Evolutionary conservation across 2,888 invertebrate genomes (phyloP).

Genomic region (Vandiemenella viatica): DNA sequence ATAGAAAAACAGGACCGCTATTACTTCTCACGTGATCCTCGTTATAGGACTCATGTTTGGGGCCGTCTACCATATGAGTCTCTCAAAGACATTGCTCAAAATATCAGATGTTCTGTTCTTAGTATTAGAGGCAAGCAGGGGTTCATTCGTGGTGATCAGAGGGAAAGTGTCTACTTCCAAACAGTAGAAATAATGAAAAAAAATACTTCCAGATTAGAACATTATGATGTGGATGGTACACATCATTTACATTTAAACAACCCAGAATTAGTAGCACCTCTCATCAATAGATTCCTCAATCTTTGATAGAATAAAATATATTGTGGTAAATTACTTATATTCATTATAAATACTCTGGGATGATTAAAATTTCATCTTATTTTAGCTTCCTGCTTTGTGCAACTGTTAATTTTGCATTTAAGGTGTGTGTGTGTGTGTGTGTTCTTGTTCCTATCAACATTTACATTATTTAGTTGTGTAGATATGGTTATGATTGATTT

Average conservation of each 20-base stretch:
- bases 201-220: conserved; percentile 39
- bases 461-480: too few relatives aligned
- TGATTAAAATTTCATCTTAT: too few relatives aligned
- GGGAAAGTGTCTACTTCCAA: conserved; percentile 25
- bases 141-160: conserved; percentile 5
- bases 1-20: conserved; percentile 36
- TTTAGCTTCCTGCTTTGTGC: too few relatives aligned
- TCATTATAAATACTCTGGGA: too few relatives aligned
- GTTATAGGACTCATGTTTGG: conserved; percentile 39
- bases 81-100: conserved; percentile 36
- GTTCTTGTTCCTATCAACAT: too few relatives aligned
- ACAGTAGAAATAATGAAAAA: conserved; percentile 39
- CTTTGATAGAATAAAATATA: too few relatives aligned
- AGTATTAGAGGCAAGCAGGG: conserved; percentile 35
- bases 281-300: conserved; percentile 42
- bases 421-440: too few relatives aligned
- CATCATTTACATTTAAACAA: conserved; percentile 62
- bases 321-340: too few relatives aligned
- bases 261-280: conserved; percentile 40
- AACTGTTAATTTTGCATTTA: too few relatives aligned
- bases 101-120: conserved; percentile 46
- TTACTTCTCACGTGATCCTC: conserved; percentile 44
- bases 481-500: too few relatives aligned
- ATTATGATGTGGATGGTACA: conserved; percentile 45
- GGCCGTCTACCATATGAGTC: conserved; percentile 37